phyloP scores from a whole-genome alignment of 1,140 invertebrate genomes.

The Zaprionus ghesquierei region DNA sequence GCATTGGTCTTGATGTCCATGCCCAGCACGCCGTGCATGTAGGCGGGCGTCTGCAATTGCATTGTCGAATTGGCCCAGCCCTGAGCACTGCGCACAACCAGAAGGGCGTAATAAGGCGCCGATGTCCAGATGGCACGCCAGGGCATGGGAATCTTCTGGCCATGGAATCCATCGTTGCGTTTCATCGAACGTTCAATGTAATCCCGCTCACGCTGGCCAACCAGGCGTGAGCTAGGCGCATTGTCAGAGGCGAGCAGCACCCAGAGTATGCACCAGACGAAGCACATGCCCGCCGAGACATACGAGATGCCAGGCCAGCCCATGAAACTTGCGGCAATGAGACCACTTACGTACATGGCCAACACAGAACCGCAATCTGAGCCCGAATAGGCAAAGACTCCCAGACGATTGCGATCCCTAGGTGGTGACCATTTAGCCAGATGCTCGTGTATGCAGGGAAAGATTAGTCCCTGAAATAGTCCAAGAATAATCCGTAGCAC shows the following conservation, averaged over 20 bases:
- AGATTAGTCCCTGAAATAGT: conserved; percentile 89
- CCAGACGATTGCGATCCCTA: conserved; percentile 84
- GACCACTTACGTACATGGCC: conserved; percentile 86
- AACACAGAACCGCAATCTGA: conserved; percentile 89
- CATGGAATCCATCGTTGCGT: conserved; percentile 60
- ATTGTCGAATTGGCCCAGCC: conserved; percentile 97
- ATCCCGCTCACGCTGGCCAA: conserved; percentile 84
- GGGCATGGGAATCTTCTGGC: conserved; percentile 83
- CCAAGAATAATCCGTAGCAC: conserved; percentile 89
- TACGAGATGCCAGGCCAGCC: conserved; percentile 93
- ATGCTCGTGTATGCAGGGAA: conserved; percentile 89
- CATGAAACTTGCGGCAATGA: conserved; percentile 85
- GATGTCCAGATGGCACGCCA: conserved; percentile 91
- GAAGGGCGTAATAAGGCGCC: conserved; percentile 91
- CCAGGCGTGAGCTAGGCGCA: conserved; percentile 86
- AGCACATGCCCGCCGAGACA: conserved; percentile 86
- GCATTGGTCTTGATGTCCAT: conserved; percentile 90
- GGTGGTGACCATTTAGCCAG: conserved; percentile 83
- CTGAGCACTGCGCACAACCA: conserved; percentile 92
- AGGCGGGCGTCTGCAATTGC: conserved; percentile 91
- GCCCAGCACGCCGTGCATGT: conserved; percentile 86
- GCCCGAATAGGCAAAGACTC: conserved; percentile 86
- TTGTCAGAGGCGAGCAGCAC: conserved; percentile 86
- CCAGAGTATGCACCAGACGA: conserved; percentile 86
- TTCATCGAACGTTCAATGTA: conserved; percentile 85